These are phyloP conservation scores for Morone chrysops DNA, from an alignment of 2,113 vertebrate genomes.

Conservation along the genomic window DNA sequence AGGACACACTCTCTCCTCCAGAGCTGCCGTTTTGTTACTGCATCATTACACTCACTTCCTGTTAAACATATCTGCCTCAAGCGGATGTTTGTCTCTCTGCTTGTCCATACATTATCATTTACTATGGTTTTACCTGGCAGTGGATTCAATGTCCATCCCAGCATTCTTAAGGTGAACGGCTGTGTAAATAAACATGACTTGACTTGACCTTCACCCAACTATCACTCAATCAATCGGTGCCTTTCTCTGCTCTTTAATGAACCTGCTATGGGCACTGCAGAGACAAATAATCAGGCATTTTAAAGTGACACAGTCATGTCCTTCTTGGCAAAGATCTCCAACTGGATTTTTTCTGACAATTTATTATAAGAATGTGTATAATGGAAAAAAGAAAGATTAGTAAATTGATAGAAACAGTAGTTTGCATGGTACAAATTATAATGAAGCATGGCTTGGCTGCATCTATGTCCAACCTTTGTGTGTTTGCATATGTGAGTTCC, in stretches of 20 bases:
- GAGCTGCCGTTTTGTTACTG: not conserved
- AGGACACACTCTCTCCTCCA: not conserved
- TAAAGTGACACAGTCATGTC: not conserved
- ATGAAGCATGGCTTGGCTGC: not conserved
- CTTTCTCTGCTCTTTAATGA: not conserved
- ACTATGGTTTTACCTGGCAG: not conserved
- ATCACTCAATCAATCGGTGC: not conserved
- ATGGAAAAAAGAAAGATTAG: not conserved
- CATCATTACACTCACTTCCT: not conserved
- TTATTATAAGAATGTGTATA: not conserved
- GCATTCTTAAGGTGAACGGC: not conserved
- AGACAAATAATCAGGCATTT: not conserved
- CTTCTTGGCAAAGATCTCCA: not conserved
- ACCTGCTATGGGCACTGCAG: not conserved
- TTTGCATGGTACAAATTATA: not conserved
- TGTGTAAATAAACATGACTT: not conserved
- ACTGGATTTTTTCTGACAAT: not conserved
- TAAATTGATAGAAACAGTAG: not conserved
- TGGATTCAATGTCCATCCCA: not conserved
- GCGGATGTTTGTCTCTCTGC: not conserved
- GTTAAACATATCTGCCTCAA: not conserved
- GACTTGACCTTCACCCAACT: constrained; percentile 5
- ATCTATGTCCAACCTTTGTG: not conserved
- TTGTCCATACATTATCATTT: not conserved
- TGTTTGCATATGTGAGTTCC: not conserved